Base-by-base conservation (phyloP, 2,888 invertebrate genomes). In the Prenolepis imparis region DNA sequence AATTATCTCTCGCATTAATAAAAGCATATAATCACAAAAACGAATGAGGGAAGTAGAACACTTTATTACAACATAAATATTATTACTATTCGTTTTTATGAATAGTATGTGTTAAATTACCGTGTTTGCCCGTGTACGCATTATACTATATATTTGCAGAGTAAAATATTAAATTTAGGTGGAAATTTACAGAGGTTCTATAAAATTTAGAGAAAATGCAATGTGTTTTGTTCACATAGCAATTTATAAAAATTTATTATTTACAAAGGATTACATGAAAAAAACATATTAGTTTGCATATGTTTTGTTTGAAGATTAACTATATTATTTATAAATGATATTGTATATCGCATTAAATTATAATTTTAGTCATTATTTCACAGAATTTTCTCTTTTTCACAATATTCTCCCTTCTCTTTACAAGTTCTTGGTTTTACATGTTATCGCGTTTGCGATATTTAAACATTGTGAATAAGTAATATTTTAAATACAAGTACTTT, bases 401-500 rank as follows among this genome's bases (percentile, higher is more conserved):
- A n/a, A 15, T 28, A 66, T 28, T 57, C 12, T 28, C 3, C 3
- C 0, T 9, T 11, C 12, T 41, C 0, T 77, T 68, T 18, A 41
- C 41, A 78, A 39, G 15, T 21, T 57, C 15, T 67, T 70, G 2
- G 11, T 11, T 77, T 59, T 57, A 44, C 32, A 1, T 36, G 6
- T 36, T 21, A 2, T 41, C 41, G n/a, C 11, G 11, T 9, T 68
- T 32, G 11, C 11, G 18, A 32, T n/a, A 68, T 15, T 75, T 36
- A 59, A 11, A 32, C n/a, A 48, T 55, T 48, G 77, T 74, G 73
- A 84, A 82, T 28, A 63, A 66, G 59, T 74, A 82, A 85, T 87
- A 70, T 82, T 63, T 36, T 39, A 74, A 57, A 28, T 68, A 55
- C 8, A 74, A 15, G 15, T 57, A 52, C 12, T 36, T 32, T 28